Percentiles rank a stretch among this genome's conserved stretches.
phyloP scores from a whole-genome alignment of 2,113 vertebrate species.

The Ailurus styani region DNA sequence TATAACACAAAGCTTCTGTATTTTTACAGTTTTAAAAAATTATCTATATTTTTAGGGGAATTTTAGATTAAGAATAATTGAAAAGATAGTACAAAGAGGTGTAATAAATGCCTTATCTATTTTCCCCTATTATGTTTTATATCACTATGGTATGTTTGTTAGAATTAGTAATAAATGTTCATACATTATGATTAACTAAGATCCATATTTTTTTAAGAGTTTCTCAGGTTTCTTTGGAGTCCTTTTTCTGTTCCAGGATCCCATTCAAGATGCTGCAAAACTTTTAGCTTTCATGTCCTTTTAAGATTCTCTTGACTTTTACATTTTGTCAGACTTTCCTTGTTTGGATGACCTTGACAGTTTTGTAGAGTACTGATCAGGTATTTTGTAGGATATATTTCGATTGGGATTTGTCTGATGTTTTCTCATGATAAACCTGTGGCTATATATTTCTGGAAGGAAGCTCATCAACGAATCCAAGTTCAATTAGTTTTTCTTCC shows the following conservation, averaged over 20 bases:
- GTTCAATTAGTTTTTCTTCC: not conserved
- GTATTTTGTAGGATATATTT: not conserved
- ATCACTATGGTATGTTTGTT: not conserved
- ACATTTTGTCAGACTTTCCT: not conserved
- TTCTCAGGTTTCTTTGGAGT: not conserved
- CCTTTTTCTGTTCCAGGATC: not conserved
- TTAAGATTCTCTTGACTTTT: not conserved
- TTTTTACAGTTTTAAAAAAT: not conserved
- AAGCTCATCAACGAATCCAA: not conserved
- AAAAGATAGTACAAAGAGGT: not conserved
- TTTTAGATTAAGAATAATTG: not conserved
- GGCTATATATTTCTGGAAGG: not conserved
- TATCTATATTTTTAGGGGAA: not conserved
- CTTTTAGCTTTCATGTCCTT: not conserved
- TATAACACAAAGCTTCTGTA: not conserved
- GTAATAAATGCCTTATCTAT: accelerated
- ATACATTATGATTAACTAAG: not conserved
- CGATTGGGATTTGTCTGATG: not conserved
- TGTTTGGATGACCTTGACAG: not conserved
- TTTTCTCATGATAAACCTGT: not conserved
- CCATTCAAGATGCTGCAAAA: not conserved
- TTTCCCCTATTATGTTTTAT: not conserved
- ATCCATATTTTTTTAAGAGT: not conserved
- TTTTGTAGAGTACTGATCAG: not conserved
- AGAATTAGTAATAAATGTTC: not conserved